Evolutionary conservation across 2,113 vertebrate species (phyloP).

Genomic region (Psilopsiagon aurifrons): DNA sequence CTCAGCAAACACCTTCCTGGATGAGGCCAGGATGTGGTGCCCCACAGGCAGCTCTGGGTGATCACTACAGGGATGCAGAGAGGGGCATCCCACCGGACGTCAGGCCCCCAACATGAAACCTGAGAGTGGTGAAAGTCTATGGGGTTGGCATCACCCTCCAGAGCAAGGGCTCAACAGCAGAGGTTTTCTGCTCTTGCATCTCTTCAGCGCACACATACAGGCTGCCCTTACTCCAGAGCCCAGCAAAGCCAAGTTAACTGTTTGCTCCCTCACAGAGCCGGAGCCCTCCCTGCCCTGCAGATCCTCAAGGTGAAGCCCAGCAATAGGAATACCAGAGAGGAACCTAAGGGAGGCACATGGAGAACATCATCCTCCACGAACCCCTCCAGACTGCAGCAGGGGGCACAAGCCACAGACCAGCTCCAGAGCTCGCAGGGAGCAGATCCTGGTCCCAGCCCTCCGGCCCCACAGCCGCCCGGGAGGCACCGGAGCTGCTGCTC

Average conservation of each 20-base stretch:
- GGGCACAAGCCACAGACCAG: background rate
- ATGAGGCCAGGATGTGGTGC: background rate
- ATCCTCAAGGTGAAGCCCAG: background rate
- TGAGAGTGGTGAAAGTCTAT: accelerated
- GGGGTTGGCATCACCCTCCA: background rate
- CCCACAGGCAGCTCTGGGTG: background rate
- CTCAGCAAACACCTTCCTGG: background rate
- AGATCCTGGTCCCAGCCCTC: background rate
- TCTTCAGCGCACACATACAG: background rate
- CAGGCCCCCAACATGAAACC: background rate
- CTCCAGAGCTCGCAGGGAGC: background rate
- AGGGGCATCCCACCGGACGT: background rate
- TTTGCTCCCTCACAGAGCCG: background rate
- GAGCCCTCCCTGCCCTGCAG: background rate
- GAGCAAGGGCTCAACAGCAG: background rate
- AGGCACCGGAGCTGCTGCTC: background rate
- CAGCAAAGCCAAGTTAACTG: accelerated
- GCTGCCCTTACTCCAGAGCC: background rate
- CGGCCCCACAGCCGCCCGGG: accelerated
- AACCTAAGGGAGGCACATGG: background rate
- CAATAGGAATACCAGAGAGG: background rate
- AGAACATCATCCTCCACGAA: accelerated
- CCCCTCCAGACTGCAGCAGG: accelerated
- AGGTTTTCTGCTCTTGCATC: background rate
- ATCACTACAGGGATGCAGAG: background rate